Evolutionary conservation across 2,797 vertebrate species (phyloP).

Genomic region (Ambastaia sidthimunki): DNA sequence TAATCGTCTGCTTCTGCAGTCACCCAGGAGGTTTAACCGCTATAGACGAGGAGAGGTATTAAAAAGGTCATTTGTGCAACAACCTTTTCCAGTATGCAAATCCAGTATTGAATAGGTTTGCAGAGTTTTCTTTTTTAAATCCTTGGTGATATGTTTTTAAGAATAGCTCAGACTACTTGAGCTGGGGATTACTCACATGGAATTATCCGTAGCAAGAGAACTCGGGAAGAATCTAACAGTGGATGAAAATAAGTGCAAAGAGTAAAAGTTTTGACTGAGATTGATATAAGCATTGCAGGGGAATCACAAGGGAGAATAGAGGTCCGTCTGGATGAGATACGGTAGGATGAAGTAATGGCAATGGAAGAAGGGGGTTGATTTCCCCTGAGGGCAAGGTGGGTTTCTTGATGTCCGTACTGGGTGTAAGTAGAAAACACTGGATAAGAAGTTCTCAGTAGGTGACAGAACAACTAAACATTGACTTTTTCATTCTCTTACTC

Average conservation of each 20-base stretch:
- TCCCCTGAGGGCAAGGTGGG: slow-evolving; percentile 14
- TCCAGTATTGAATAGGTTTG: slow-evolving; percentile 10
- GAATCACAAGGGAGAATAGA: neutral
- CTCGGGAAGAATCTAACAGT: neutral
- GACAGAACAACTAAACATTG: neutral
- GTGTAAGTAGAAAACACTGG: slow-evolving; percentile 5
- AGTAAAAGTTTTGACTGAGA: slow-evolving; percentile 32
- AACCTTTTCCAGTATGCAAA: slow-evolving; percentile 33
- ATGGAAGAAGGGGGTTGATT: slow-evolving; percentile 39
- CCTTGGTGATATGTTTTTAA: slow-evolving; percentile 32
- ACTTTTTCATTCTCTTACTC: neutral
- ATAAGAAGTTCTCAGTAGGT: slow-evolving; percentile 7
- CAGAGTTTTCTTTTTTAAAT: slow-evolving; percentile 1
- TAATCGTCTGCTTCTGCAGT: neutral
- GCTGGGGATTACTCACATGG: slow-evolving; percentile 15
- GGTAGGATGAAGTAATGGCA: slow-evolving; percentile 20
- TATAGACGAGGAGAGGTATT: neutral
- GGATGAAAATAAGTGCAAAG: neutral
- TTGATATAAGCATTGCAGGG: slow-evolving; percentile 25
- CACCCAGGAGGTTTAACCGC: neutral
- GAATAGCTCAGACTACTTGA: neutral
- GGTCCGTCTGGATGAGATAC: slow-evolving; percentile 41
- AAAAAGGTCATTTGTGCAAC: slow-evolving; percentile 19
- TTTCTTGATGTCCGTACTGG: neutral
- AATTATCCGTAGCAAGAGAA: neutral